phyloP scores from a whole-genome alignment of 2,113 vertebrate species.

The Dascyllus trimaculatus region DNA sequence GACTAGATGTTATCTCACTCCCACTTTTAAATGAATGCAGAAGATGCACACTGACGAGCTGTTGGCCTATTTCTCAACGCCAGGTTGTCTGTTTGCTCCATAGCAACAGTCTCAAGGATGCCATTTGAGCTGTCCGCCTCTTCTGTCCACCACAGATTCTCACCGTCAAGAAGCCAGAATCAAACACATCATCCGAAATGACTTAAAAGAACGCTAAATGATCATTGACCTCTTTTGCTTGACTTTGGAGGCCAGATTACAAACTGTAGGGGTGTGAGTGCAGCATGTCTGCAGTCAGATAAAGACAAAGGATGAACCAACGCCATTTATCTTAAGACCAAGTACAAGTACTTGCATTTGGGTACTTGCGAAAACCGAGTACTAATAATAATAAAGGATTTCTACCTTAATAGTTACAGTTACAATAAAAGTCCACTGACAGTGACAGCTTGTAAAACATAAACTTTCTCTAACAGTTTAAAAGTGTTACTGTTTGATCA shows the following conservation, averaged over 20 bases:
- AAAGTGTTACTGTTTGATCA: too few relatives aligned
- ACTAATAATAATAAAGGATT: slow-evolving; percentile 2
- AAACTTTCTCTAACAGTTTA: not conserved
- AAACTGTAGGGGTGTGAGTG: not conserved
- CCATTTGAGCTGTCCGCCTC: slow-evolving; percentile 50
- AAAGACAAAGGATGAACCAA: not conserved
- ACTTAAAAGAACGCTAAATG: slow-evolving; percentile 16
- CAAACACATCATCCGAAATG: too few relatives aligned
- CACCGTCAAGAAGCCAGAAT: not conserved
- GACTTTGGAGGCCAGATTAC: slow-evolving; percentile 6
- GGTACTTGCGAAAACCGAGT: not conserved
- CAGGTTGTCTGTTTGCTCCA: slow-evolving; percentile 59
- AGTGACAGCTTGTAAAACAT: not conserved
- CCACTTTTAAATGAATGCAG: slow-evolving; percentile 77
- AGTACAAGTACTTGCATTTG: not conserved
- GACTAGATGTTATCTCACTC: slow-evolving; percentile 80
- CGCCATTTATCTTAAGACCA: slow-evolving; percentile 2
- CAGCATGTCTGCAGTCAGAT: slow-evolving; percentile 2
- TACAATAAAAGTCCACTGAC: not conserved
- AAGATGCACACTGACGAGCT: slow-evolving; percentile 63
- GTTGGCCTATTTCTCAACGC: slow-evolving; percentile 71
- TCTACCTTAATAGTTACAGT: not conserved
- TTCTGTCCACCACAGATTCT: slow-evolving; percentile 41
- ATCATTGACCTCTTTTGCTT: not conserved
- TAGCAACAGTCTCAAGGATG: slow-evolving; percentile 69